These are phyloP conservation scores for Aphelenchoides bicaudatus DNA, from an alignment of 2,888 invertebrate genomes.

Conservation along the genomic window DNA sequence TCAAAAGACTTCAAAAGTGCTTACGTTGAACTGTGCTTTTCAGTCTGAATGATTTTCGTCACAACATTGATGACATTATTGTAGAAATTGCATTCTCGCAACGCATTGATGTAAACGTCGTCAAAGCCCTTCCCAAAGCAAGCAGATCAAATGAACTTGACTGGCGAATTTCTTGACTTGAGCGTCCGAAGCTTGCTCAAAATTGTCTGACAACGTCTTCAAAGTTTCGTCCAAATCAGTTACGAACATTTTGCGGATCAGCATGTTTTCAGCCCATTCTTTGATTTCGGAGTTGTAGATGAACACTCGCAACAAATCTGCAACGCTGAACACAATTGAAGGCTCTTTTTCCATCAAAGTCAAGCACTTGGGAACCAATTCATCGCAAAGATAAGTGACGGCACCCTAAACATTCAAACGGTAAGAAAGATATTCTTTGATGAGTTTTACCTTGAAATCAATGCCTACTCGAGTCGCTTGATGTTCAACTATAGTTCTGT, in stretches of 20 bases:
- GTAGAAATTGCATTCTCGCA: slow-evolving; percentile 21
- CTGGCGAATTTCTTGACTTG: slow-evolving; percentile 22
- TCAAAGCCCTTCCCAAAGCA: slow-evolving; percentile 34
- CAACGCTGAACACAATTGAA: slow-evolving; percentile 7
- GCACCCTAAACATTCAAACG: slow-evolving; percentile 19
- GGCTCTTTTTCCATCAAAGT: slow-evolving; percentile 24
- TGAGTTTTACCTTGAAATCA: slow-evolving; percentile 16
- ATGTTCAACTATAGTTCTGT: too few species aligned
- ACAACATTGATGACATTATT: slow-evolving; percentile 12
- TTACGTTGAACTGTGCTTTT: slow-evolving; percentile 13
- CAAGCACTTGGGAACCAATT: slow-evolving; percentile 26
- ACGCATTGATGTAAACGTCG: slow-evolving; percentile 21
- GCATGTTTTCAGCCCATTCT: slow-evolving; percentile 18
- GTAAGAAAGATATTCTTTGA: slow-evolving; percentile 1
- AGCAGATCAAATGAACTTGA: slow-evolving; percentile 30
- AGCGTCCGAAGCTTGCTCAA: not conserved
- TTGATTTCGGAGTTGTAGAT: not conserved
- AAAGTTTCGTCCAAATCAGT: slow-evolving; percentile 19
- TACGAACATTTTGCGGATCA: slow-evolving; percentile 8
- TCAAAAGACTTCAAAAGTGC: slow-evolving; percentile 12
- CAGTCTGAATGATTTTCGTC: slow-evolving; percentile 13
- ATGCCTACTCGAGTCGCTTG: not conserved
- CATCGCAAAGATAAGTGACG: slow-evolving; percentile 28
- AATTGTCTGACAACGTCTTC: not conserved
- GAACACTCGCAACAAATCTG: slow-evolving; percentile 5